Evolutionary conservation across 2,888 invertebrate genomes (phyloP), one percentile per base, ranked within the genome.

Genomic region (Pristionchus arcanus): DNA sequence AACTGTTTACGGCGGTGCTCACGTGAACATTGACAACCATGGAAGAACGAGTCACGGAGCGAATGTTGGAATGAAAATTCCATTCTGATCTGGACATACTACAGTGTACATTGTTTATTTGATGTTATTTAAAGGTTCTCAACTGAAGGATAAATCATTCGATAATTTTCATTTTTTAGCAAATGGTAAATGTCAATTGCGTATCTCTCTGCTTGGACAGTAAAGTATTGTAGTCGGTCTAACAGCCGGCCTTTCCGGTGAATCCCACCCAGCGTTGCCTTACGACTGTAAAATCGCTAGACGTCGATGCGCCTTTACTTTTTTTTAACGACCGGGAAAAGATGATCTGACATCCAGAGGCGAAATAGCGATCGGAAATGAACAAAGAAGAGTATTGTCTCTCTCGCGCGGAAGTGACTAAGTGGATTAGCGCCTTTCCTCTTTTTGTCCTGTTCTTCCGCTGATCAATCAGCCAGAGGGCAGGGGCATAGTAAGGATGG

Each of bases 1-100:
- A 0, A 74, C 74, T 2, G 74, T 74, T 15, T 21, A 74, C 31
- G 74, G 34, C 15, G 74, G 74, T 15, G 74, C 16, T 9, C 74
- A 74, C 4, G 34, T 74, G 31, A 74, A 74, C 74, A 34, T 74
- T 37, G 74, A 74, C 34, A 74, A 74, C 21, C 74, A 74, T 74
- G 74, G 74, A 74, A 74, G 37, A 19, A 34, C 74, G 31, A 74
- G 15, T 74, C 74, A 74, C 19, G 74, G 74, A 21, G 74, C 5
- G 34, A 31, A 34, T 16, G 74, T 74, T 21, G 74, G 74, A 11
- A 15, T 34, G 7, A 34, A 3, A 4, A 74, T 74, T 74, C 74
- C 74, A 74, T 74, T 74, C 37, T 74, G 74, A 74, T 13, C 31
- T 21, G 34, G 2, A 25, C 19, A 25, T 59, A 19, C 19, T 21